A percentile compares a stretch with the other conserved stretches of the same genome.
Evolutionary conservation across 2,797 vertebrate species (phyloP).

Genomic region (Microctenopoma stevenorrisi): DNA sequence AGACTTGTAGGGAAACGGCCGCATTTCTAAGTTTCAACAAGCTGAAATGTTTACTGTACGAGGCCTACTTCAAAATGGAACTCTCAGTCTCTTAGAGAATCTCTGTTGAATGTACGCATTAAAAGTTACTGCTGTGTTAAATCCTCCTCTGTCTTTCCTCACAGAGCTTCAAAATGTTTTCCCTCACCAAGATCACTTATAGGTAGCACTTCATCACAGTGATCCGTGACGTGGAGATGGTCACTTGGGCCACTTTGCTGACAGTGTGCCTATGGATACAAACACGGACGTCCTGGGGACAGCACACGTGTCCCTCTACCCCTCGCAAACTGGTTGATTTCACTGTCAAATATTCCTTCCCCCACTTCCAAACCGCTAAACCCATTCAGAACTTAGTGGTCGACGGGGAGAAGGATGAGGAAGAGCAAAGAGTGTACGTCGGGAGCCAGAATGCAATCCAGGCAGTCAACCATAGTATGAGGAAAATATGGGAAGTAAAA

Average conservation of each 20-base stretch:
- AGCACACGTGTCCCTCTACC: slow-evolving; percentile 76
- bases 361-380: slow-evolving; percentile 75
- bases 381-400: slow-evolving; percentile 88
- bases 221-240: slow-evolving; percentile 80
- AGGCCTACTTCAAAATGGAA: slow-evolving; percentile 2
- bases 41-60: slow-evolving; percentile 38
- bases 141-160: slow-evolving; percentile 46
- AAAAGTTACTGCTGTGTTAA: slow-evolving; percentile 31
- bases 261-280: slow-evolving; percentile 80
- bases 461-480: slow-evolving; percentile 69
- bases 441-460: slow-evolving; percentile 88
- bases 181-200: slow-evolving; percentile 41
- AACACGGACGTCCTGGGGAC: slow-evolving; percentile 69
- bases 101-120: slow-evolving; percentile 16
- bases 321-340: slow-evolving; percentile 81
- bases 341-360: slow-evolving; percentile 82
- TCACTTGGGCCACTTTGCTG: slow-evolving; percentile 73
- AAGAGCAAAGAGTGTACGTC: slow-evolving; percentile 78
- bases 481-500: slow-evolving; percentile 77
- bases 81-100: neutral
- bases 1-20: neutral
- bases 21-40: slow-evolving; percentile 33
- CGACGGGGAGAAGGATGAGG: slow-evolving; percentile 14
- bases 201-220: slow-evolving; percentile 65
- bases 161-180: slow-evolving; percentile 73